Conservation (phyloP, 2,888 invertebrate genomes). For the Griposia aprilina region DNA sequence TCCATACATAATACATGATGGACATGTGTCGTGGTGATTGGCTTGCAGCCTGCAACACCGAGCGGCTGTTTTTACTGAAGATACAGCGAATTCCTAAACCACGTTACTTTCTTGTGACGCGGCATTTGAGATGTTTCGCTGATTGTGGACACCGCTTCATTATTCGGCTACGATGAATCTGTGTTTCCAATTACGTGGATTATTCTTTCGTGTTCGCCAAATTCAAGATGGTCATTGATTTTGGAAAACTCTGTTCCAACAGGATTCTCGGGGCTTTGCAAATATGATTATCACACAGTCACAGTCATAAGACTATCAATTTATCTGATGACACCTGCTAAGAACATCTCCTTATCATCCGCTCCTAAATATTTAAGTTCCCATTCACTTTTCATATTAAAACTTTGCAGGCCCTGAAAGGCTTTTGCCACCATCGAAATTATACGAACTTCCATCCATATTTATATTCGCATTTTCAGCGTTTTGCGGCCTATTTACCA, state of each 20-base stretch:
- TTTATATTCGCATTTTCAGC: neutral
- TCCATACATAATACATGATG: slow-evolving; percentile 75
- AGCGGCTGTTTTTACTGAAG: slow-evolving; percentile 63
- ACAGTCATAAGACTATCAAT: too few relatives aligned
- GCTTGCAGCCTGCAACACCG: slow-evolving; percentile 68
- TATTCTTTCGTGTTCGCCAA: slow-evolving; percentile 1
- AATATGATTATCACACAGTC: neutral
- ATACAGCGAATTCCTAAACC: slow-evolving; percentile 54
- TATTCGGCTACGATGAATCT: slow-evolving; percentile 25
- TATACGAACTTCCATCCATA: slow-evolving; percentile 24
- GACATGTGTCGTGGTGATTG: slow-evolving; percentile 80
- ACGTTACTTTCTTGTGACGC: slow-evolving; percentile 55
- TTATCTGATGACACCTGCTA: neutral
- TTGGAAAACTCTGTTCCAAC: neutral
- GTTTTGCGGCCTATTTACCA: slow-evolving; percentile 24
- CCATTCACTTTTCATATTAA: neutral
- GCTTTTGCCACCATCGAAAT: slow-evolving; percentile 7
- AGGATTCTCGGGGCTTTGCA: neutral
- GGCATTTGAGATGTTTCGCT: slow-evolving; percentile 37
- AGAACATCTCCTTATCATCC: neutral
- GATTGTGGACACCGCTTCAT: slow-evolving; percentile 58
- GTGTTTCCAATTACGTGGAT: slow-evolving; percentile 8
- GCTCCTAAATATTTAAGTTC: neutral
- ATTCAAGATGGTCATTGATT: neutral
- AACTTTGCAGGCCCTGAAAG: neutral